Evolutionary conservation across 2,888 invertebrate species (phyloP).

Genomic region (Anorthoa munda): DNA sequence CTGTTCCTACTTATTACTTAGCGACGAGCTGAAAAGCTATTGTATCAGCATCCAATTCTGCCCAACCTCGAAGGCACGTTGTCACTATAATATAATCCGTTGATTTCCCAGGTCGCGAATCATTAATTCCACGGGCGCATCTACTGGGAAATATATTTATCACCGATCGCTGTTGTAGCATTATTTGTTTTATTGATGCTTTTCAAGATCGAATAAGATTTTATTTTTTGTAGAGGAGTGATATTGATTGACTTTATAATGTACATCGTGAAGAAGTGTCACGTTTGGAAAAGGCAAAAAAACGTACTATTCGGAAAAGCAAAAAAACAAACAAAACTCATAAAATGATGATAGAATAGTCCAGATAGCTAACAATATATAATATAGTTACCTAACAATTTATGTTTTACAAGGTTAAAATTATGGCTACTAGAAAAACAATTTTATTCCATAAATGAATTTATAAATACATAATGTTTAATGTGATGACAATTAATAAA

Average conservation of each 20-base stretch:
- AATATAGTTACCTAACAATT: too few relatives aligned
- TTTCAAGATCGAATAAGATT: slow-evolving; percentile 30
- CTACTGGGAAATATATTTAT: slow-evolving; percentile 75
- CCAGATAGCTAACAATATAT: too few relatives aligned
- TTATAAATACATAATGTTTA: too few relatives aligned
- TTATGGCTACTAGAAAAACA: too few relatives aligned
- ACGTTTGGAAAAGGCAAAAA: too few relatives aligned
- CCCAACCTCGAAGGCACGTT: slow-evolving; percentile 36
- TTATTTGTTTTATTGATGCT: slow-evolving; percentile 32
- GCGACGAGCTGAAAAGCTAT: neutral
- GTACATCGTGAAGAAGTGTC: neutral
- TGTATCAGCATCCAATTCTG: neutral
- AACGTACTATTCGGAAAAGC: too few relatives aligned
- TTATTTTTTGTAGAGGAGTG: neutral
- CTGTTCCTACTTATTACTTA: too few relatives aligned
- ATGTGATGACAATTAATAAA: too few relatives aligned
- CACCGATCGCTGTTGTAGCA: slow-evolving; percentile 40
- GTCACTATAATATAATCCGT: slow-evolving; percentile 69
- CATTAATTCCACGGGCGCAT: slow-evolving; percentile 70
- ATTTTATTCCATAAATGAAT: too few relatives aligned
- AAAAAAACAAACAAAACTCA: too few relatives aligned
- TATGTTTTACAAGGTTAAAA: too few relatives aligned
- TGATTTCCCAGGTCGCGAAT: slow-evolving; percentile 76
- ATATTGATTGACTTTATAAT: slow-evolving; percentile 3
- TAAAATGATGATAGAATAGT: too few relatives aligned